These are phyloP conservation scores for Drosophila leonis DNA, from an alignment of 2,888 invertebrate genomes.

Conservation along the genomic window DNA sequence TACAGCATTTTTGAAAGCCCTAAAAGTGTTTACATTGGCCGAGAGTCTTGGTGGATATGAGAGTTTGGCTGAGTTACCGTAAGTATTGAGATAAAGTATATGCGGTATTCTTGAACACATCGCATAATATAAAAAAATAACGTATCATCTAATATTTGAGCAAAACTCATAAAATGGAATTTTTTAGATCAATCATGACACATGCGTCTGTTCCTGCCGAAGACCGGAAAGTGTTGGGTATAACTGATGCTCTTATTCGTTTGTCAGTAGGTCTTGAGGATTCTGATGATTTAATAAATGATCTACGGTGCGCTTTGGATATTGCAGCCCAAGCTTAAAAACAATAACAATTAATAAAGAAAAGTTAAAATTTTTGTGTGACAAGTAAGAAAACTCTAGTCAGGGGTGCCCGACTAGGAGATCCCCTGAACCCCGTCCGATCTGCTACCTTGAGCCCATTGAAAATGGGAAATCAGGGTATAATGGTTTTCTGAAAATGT, in stretches of 20 bases:
- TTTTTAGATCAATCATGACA: constrained; percentile 92
- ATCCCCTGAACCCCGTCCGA: too few species aligned
- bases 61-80: constrained; percentile 97
- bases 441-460: too few species aligned
- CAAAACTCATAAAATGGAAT: neutral
- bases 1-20: constrained; percentile 89
- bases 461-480: too few species aligned
- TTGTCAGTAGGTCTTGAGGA: constrained; percentile 97
- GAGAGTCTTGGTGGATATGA: constrained; percentile 98
- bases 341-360: neutral
- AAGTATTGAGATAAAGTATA: constrained; percentile 84
- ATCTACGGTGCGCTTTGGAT: constrained; percentile 93
- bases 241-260: constrained; percentile 93
- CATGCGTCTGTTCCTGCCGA: constrained; percentile 95
- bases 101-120: neutral
- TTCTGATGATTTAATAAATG: constrained; percentile 92
- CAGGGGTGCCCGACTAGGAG: too few species aligned
- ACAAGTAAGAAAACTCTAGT: too few species aligned
- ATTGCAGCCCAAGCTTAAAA: constrained; percentile 75
- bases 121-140: neutral
- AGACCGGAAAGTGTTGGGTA: constrained; percentile 90
- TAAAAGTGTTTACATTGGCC: constrained; percentile 94
- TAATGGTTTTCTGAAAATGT: too few species aligned
- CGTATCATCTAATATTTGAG: neutral
- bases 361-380: too few species aligned